Base-by-base conservation (phyloP, 2,113 vertebrate species). In the Dascyllus trimaculatus region DNA sequence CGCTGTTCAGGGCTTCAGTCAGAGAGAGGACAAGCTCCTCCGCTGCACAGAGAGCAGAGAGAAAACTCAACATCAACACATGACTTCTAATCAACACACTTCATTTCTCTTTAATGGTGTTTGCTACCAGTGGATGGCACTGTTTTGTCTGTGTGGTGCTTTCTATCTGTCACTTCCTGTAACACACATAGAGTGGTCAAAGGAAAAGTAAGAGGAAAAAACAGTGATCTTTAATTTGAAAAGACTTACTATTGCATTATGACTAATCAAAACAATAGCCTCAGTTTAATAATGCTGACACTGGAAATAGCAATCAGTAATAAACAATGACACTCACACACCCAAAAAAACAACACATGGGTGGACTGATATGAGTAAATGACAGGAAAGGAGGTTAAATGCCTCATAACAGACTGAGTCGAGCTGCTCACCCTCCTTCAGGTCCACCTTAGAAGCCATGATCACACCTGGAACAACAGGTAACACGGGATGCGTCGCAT, bases 11-110 rank as follows among this genome's bases (percentile, higher is more conserved):
- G 19, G 96, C 96, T 61, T 95, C 90, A 11, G 91, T 85, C 60
- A 97, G 92, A 4, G 68, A 82, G 43, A 68, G 85, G 19, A 94
- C 94, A 21, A 95, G 86, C 2, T 93, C 89, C 87, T 97, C 96
- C 0, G 93, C 96, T 96, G 85, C 74, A 84, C 0, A 21, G 18
- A 13, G 11, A 74, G 7, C 22, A 81, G 57, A 48, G 19, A n/a
- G 0, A 26, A 69, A 4, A 61, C 29, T 29, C 2, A n/a, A 10
- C 8, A n/a, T 5, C 13, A 2, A 58, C 48, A 77, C 11, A 5
- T 76, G 43, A 71, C 18, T 63, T 24, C 17, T 1, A 24, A 19
- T 29, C 48, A 32, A 11, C 32, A 78, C 0, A 32, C n/a, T 40
- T 5, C 2, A 4, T 53, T 51, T 32, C 1, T 24, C 17, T 45